Evolutionary conservation across 1,140 invertebrate species (phyloP).

Genomic region (Bathynomus jamesi): DNA sequence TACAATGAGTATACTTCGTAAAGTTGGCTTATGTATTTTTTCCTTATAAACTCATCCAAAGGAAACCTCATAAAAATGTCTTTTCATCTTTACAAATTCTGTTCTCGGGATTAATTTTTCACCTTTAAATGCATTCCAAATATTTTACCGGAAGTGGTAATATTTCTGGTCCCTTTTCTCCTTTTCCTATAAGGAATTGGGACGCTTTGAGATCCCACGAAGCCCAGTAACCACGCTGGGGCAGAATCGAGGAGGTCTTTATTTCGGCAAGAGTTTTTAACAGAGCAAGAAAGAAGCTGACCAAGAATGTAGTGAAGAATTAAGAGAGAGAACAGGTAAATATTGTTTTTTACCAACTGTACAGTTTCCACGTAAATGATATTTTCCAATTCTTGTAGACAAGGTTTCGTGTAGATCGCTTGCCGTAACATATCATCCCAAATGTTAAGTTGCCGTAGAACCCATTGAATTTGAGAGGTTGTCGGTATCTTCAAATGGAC

Average conservation of each 20-base stretch:
- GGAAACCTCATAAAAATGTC: background rate
- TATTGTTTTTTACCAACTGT: background rate
- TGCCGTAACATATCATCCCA: background rate
- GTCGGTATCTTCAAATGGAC: background rate
- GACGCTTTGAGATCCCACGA: background rate
- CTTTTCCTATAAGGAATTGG: background rate
- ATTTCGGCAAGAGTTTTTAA: background rate
- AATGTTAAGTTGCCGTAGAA: background rate
- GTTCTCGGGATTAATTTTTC: too few species aligned
- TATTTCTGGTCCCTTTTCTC: background rate
- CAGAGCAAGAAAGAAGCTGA: background rate
- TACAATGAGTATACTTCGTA: background rate
- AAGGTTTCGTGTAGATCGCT: background rate
- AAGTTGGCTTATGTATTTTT: background rate
- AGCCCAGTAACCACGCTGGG: background rate
- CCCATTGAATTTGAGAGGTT: background rate
- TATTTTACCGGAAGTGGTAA: background rate
- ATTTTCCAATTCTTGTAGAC: background rate
- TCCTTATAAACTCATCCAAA: background rate
- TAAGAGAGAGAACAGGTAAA: background rate
- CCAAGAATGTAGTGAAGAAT: background rate
- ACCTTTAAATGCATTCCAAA: too few species aligned
- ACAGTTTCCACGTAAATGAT: background rate
- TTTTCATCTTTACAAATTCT: too few species aligned
- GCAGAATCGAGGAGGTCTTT: background rate